phyloP scores from a whole-genome alignment of 2,888 invertebrate genomes.

The Chymomyza amoena region DNA sequence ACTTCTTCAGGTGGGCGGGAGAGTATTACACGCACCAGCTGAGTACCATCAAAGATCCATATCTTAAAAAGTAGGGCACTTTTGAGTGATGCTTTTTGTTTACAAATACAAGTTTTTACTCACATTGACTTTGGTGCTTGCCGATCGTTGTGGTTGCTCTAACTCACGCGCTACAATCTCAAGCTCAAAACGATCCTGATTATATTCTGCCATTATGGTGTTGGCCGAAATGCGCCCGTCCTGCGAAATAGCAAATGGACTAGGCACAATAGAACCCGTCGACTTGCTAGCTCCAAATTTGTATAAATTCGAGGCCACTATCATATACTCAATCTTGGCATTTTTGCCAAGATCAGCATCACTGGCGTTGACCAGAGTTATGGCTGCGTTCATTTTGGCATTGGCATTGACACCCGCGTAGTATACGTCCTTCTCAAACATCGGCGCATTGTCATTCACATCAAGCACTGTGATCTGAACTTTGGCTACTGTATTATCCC shows the following conservation, averaged over 20 bases:
- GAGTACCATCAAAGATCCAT: constrained; percentile 93
- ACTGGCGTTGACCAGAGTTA: constrained; percentile 86
- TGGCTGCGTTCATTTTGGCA: constrained; percentile 87
- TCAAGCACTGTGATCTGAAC: constrained; percentile 87
- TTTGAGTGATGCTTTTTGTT: not conserved
- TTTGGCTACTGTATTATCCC: constrained; percentile 85
- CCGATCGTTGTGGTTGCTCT: constrained; percentile 88
- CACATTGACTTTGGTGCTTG: constrained; percentile 88
- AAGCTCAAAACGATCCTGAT: constrained; percentile 91
- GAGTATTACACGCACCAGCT: constrained; percentile 90
- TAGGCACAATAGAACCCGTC: constrained; percentile 92
- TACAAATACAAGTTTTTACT: constrained; percentile 67
- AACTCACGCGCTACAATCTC: constrained; percentile 91
- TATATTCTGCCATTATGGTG: constrained; percentile 91
- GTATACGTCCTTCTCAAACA: constrained; percentile 81
- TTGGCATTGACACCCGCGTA: constrained; percentile 86
- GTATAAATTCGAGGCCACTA: constrained; percentile 89
- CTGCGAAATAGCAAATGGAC: constrained; percentile 84
- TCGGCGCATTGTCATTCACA: constrained; percentile 91
- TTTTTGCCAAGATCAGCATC: constrained; percentile 92
- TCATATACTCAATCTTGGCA: constrained; percentile 89
- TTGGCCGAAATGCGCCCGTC: constrained; percentile 82
- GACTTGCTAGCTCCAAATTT: constrained; percentile 86
- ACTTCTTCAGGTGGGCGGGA: constrained; percentile 90
- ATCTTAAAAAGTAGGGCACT: constrained; percentile 80